These are phyloP conservation scores for Campylorhamphus procurvoides DNA, from an alignment of 2,113 vertebrate genomes.

Conservation along the genomic window DNA sequence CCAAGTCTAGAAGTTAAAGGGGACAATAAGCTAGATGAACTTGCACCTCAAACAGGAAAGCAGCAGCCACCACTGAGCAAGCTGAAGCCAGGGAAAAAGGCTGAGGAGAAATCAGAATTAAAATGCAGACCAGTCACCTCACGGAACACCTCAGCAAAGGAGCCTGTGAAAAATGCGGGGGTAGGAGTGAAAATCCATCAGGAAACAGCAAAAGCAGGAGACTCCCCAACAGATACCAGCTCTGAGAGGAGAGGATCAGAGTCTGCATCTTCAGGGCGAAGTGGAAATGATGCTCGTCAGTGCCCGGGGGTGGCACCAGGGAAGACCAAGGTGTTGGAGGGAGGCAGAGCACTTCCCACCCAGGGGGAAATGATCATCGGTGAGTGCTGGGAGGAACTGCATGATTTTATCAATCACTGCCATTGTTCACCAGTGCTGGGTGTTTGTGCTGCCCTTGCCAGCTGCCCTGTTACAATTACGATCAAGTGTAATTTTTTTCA, in stretches of 20 bases:
- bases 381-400: not conserved
- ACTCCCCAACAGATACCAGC: not conserved
- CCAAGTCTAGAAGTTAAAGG: not conserved
- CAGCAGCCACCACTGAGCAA: not conserved
- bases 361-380: slow-evolving; percentile 15
- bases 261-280: not conserved
- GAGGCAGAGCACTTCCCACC: not conserved
- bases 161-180: not conserved
- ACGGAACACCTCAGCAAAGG: not conserved
- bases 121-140: not conserved
- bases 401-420: not conserved
- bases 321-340: not conserved
- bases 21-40: not conserved
- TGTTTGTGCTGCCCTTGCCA: not conserved
- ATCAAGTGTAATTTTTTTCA: not conserved
- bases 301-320: not conserved
- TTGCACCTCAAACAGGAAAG: not conserved
- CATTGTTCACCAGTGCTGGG: not conserved
- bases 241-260: not conserved
- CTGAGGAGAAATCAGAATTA: slow-evolving; percentile 11
- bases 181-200: not conserved
- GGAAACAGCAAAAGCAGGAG: not conserved
- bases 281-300: not conserved
- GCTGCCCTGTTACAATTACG: not conserved
- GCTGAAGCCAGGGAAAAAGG: not conserved